Base-by-base conservation (phyloP, 2,888 invertebrate species). In the Ophion ellenae region DNA sequence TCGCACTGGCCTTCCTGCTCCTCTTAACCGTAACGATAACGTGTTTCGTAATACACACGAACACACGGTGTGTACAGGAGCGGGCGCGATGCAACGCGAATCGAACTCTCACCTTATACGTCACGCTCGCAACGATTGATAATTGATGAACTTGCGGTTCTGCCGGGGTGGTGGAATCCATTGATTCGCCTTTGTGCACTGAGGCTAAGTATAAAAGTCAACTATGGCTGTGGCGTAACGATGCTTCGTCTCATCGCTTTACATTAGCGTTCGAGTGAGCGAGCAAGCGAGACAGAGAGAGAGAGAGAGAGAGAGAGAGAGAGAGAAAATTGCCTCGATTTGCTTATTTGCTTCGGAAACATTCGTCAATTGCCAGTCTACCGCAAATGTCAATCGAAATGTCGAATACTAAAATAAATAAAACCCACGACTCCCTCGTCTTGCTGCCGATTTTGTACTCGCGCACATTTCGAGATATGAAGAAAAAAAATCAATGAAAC, bases 101-200 rank as follows among this genome's bases (percentile, higher is more conserved):
- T 83, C 82, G 83, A 85, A 85, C 85, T 77, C 80, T 83, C 85
- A 83, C 80, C 76, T 77, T 67, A 73, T 57, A 81, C 86, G 86
- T 81, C 86, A 86, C 77, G 77, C 69, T 83, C 74, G 53, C 53
- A 83, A 77, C 83, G 69, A 86, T 86, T 74, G 77, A 86, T 83
- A 86, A 74, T 86, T 86, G 81, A 86, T 83, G 83, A 83, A 64
- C 57, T 45, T 17, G 78, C 76, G 59, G 20, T 36, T 61, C 53
- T 53, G 53, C n/a, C 77, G 64, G 77, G 66, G 76, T 75, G 64
- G 77, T 53, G 66, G 76, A 69, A 63, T 80, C 77, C 86, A 81
- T 86, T 86, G 80, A 83, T 86, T 86, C 81, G 83, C 81, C 53
- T 73, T 71, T 32, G 71, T 53, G 70, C 47, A 47, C 24, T 53